Conservation (phyloP, 2,797 vertebrate genomes). For the Pitangus sulphuratus region DNA sequence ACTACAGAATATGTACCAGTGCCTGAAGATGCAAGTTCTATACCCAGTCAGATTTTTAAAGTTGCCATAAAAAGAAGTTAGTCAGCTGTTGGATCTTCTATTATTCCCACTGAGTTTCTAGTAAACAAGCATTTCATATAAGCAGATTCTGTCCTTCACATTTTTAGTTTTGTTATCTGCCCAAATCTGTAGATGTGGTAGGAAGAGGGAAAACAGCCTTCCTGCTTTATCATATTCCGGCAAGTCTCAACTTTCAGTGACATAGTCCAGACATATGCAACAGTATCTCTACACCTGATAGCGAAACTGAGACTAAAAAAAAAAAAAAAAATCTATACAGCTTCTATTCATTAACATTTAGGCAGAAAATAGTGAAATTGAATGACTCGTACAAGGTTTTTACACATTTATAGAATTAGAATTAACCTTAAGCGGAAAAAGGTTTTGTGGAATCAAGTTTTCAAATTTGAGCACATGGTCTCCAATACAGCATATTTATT, state of each 20-base stretch:
- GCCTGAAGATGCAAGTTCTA: neutral
- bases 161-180: neutral
- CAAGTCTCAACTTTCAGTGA: neutral
- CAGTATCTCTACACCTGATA: neutral
- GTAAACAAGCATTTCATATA: neutral
- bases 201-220: slow-evolving; percentile 22
- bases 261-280: neutral
- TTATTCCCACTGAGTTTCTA: neutral
- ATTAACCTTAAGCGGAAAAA: neutral
- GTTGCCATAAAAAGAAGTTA: neutral
- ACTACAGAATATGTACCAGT: neutral
- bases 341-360: neutral
- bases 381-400: neutral
- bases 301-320: neutral
- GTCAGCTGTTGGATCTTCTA: neutral
- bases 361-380: neutral
- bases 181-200: neutral
- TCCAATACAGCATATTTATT: neutral
- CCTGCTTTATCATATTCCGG: neutral
- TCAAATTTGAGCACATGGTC: neutral
- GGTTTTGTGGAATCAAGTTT: neutral
- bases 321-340: neutral
- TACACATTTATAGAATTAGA: neutral
- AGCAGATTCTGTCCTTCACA: neutral
- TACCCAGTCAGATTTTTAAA: neutral